Evolutionary conservation across 1,140 invertebrate species (phyloP), one percentile per base, ranked within the genome.

Genomic region (Sesamia nonagrioides): DNA sequence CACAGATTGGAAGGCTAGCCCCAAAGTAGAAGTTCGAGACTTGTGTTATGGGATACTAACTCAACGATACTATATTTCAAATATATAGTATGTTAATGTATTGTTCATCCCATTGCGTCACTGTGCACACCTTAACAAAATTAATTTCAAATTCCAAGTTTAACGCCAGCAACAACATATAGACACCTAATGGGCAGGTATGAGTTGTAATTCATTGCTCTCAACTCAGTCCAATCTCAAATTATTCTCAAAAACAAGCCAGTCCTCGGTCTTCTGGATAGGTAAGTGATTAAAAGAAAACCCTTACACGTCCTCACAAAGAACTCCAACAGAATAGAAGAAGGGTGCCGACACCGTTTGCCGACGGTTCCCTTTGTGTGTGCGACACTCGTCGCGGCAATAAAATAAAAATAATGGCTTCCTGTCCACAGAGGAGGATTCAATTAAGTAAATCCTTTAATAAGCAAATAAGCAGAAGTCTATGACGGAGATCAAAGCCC

Each of bases 391-490:
- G 52, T 66, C 58, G 45, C 74, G 74, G 27, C 66, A 54, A 73
- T 82, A 63, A 80, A 80, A 79, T 81, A 71, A 83, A 81, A 87
- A 85, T 80, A 85, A 87, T 80, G 80, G 79, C 79, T 77, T 77
- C 84, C 61, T 80, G 77, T 81, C 82, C 79, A 35, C 75, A 77
- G 68, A 50, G 75, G 75, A 82, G 83, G 83, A 88, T 89, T 91
- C 87, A 89, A 89, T 91, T 91, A 89, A 85, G 84, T 84, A 88
- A 84, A 84, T 84, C 81, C 84, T 84, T 86, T 86, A 86, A 86
- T 86, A 89, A 84, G 86, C 85, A 88, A 89, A 82, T 81, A 83
- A 77, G 85, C 88, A 89, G 89, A 90, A 90, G 78, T 68, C 87
- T 88, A 86, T 81, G 84, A 71, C 21, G 35, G 86, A 86, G 79